Base-by-base conservation (phyloP, 2,888 invertebrate genomes). In the Tenthredo distinguenda region DNA sequence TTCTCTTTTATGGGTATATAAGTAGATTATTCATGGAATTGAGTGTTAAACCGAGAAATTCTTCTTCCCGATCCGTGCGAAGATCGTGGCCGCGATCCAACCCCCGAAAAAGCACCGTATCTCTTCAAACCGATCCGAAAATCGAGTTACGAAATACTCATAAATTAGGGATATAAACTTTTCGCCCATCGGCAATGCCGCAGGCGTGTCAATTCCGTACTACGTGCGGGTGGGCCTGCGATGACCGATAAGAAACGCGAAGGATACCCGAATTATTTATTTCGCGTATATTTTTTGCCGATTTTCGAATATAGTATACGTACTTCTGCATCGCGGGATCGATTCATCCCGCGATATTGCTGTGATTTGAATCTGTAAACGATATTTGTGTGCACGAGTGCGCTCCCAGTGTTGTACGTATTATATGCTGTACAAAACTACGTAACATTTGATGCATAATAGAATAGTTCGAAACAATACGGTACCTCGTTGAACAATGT, bases 71-170 rank as follows among this genome's bases (percentile, higher is more conserved):
- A 47, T 15, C 15, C 47, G 47, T 47, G 47, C 3, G 15, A 47
- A 9, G 40, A 43, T 47, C 47, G 47, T 15, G 12, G 10, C 47
- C 15, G 4, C 47, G 47, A 47, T 47, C 47, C 15, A 3, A 47
- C 15, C 47, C 47, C 47, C 3, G 0, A 47, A 43, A 77, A 50
- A 55, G 50, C 40, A 34, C 34, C 77, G 26, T 77, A 77, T 77
- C 77, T 77, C 55, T 55, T 55, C n/a, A n/a, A 55, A 55, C 55
- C 77, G 50, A 77, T 77, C 77, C 55, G 55, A 77, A 77, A 77
- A 77, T 77, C 77, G 77, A 77, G 77, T 77, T 77, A 77, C 55
- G 18, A 31, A 77, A 77, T 77, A 40, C 47, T 77, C 77, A 50
- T 77, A 26, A 77, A 77, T 77, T 50, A 77, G 26, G 77, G 50